Evolutionary conservation across 2,113 vertebrate species (phyloP).

Genomic region (Alethe castanea): DNA sequence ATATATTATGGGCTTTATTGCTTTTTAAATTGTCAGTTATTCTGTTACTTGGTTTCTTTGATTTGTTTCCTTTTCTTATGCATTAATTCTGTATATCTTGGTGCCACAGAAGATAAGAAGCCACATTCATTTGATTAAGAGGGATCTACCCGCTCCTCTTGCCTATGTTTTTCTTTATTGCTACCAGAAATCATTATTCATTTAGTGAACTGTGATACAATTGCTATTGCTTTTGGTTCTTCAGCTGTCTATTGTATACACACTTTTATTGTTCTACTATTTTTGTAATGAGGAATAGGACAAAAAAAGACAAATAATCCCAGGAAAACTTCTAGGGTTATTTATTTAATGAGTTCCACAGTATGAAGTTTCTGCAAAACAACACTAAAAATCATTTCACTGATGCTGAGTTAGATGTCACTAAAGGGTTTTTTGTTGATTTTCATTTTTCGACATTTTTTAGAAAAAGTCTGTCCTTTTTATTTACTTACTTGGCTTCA

Average conservation of each 20-base stretch:
- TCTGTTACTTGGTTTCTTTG: neutral
- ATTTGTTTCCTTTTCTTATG: neutral
- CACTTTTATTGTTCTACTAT: neutral
- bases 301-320: neutral
- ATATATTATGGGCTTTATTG: neutral
- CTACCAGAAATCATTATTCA: neutral
- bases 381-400: neutral
- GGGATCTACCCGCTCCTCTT: neutral
- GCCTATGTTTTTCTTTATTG: neutral
- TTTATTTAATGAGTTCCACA: neutral
- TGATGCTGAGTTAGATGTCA: neutral
- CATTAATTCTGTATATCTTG: neutral
- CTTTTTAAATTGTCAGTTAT: neutral
- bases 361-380: neutral
- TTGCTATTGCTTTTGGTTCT: neutral
- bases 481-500: constrained; percentile 6
- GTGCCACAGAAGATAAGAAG: neutral
- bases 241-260: neutral
- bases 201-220: neutral
- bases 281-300: neutral
- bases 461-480: neutral
- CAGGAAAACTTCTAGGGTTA: neutral
- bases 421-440: neutral
- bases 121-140: neutral
- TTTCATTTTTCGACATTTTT: neutral